A percentile compares a stretch with the other conserved stretches of the same genome.
These are phyloP conservation scores for Agriopis marginaria DNA, from an alignment of 2,888 invertebrate genomes.

Conservation along the genomic window DNA sequence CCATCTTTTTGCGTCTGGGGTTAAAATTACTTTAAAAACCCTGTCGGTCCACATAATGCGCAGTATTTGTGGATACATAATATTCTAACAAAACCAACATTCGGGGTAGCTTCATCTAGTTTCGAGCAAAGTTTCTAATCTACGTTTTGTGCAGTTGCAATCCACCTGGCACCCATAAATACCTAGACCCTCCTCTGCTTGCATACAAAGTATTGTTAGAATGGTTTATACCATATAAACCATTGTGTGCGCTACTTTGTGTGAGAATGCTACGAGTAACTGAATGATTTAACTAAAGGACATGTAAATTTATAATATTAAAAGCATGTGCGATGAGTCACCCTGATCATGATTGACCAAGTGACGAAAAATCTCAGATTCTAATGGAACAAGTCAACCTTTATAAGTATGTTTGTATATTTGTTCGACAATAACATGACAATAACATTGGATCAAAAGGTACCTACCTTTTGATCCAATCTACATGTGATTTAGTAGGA, in stretches of 20 bases:
- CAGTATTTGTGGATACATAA: background rate
- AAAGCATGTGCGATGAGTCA: too few species aligned
- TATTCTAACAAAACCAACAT: slow-evolving; percentile 1
- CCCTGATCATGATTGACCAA: too few species aligned
- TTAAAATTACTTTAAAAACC: background rate
- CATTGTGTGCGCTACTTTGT: slow-evolving; percentile 38
- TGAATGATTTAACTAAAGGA: background rate
- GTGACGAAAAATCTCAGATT: too few species aligned
- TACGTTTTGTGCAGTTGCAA: slow-evolving; percentile 35
- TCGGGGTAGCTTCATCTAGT: slow-evolving; percentile 22
- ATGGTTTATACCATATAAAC: slow-evolving; percentile 39
- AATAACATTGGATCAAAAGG: too few species aligned
- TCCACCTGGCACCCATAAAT: slow-evolving; percentile 42
- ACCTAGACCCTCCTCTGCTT: slow-evolving; percentile 26
- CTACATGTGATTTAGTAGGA: too few species aligned
- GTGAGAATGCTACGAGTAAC: slow-evolving; percentile 13
- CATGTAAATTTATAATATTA: background rate
- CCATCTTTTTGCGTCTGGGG: too few species aligned
- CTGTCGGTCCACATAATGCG: background rate
- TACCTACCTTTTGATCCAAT: too few species aligned
- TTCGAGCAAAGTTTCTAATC: slow-evolving; percentile 33
- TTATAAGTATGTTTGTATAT: too few species aligned
- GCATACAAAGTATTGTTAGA: slow-evolving; percentile 43
- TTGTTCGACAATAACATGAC: too few species aligned
- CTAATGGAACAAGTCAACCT: too few species aligned